Evolutionary conservation across 2,888 invertebrate species (phyloP).

Genomic region (Pammene aurita): DNA sequence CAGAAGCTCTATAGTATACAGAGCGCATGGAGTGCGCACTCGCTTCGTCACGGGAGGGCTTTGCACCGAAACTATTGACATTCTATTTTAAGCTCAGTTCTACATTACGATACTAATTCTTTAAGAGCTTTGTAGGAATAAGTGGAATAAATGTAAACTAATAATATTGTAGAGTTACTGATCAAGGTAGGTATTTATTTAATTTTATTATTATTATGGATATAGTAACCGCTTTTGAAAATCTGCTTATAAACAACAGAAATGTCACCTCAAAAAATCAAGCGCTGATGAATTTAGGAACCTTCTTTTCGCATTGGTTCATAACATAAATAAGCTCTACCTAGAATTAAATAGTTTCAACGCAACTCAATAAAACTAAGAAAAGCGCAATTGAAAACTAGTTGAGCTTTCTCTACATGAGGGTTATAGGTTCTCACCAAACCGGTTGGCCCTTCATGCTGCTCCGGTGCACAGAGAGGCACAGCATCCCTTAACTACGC

Average conservation of each 20-base stretch:
- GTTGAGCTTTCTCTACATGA: conserved; percentile 58
- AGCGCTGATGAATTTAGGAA: too few relatives aligned
- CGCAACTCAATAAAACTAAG: neutral
- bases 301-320: too few relatives aligned
- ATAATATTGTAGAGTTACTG: too few relatives aligned
- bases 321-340: too few relatives aligned
- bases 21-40: conserved; percentile 5
- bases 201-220: too few relatives aligned
- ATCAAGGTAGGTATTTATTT: too few relatives aligned
- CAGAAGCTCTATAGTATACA: conserved; percentile 15
- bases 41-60: neutral
- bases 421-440: conserved; percentile 73
- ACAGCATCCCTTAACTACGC: conserved; percentile 73
- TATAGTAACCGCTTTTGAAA: too few relatives aligned
- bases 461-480: conserved; percentile 64
- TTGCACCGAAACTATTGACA: conserved; percentile 30
- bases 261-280: too few relatives aligned
- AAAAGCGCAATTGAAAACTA: conserved; percentile 22
- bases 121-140: too few relatives aligned
- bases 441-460: conserved; percentile 82
- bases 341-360: neutral
- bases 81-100: conserved; percentile 21
- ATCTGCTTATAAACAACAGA: too few relatives aligned
- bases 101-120: neutral
- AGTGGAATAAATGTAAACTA: too few relatives aligned